Percentiles rank a stretch among this genome's conserved stretches.
These are phyloP conservation scores for Alces alces DNA, from an alignment of 2,113 vertebrate species.

Conservation along the genomic window DNA sequence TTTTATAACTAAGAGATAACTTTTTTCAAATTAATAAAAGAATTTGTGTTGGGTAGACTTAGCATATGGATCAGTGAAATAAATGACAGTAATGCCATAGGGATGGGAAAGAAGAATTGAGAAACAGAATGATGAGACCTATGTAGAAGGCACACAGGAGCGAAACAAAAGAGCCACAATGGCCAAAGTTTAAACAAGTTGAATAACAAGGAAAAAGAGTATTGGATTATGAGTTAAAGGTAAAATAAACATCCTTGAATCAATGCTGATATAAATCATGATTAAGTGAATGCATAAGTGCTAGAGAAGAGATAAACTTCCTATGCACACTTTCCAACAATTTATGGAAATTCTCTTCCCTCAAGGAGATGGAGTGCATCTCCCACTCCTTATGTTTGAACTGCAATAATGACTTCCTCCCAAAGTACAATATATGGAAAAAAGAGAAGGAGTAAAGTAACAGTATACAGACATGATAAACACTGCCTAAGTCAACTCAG, in stretches of 20 bases:
- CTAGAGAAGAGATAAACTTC: background rate
- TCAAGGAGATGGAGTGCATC: background rate
- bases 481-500: background rate
- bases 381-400: background rate
- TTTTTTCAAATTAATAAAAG: background rate
- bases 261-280: background rate
- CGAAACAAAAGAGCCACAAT: background rate
- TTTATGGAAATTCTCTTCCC: background rate
- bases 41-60: background rate
- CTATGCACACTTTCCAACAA: background rate
- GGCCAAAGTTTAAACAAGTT: background rate
- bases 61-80: background rate
- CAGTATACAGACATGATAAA: background rate
- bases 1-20: background rate
- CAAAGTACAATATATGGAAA: background rate
- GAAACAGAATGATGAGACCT: background rate
- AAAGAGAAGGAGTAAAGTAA: background rate
- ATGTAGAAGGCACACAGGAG: background rate
- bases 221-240: background rate
- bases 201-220: background rate
- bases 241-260: background rate
- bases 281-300: background rate
- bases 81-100: background rate
- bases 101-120: background rate
- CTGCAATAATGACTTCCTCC: background rate